Percentiles rank a stretch among this genome's conserved stretches.
Evolutionary conservation across 2,888 invertebrate genomes (phyloP).

Genomic region (Deilephila elpenor): DNA sequence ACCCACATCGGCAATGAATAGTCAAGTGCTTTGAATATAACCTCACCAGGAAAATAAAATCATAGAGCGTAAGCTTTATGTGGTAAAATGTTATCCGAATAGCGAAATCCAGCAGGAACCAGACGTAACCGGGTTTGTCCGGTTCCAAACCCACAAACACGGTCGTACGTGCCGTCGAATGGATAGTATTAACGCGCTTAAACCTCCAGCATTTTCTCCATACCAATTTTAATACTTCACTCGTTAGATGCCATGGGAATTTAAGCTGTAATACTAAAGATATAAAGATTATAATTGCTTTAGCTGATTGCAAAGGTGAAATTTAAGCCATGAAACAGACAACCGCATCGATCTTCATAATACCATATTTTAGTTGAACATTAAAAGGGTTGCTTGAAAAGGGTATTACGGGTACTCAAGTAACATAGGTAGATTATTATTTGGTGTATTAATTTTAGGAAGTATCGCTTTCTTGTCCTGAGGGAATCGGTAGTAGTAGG

Average conservation of each 20-base stretch:
- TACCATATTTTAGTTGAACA: not conserved
- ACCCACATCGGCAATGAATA: too few relatives aligned
- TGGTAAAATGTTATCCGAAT: not conserved
- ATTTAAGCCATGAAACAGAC: not conserved
- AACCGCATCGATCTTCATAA: not conserved
- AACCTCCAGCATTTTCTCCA: not conserved
- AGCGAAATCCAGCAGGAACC: not conserved
- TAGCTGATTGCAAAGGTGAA: not conserved
- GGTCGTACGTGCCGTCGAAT: conserved; percentile 9
- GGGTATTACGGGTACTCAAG: not conserved
- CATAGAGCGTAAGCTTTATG: too few relatives aligned
- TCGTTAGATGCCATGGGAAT: not conserved
- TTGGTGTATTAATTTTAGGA: not conserved
- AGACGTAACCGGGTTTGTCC: conserved; percentile 8
- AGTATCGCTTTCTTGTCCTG: not conserved
- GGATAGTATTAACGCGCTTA: not conserved
- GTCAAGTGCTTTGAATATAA: too few relatives aligned
- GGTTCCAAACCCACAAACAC: not conserved
- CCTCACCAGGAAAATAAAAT: too few relatives aligned
- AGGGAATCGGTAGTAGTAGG: not conserved
- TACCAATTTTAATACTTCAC: not conserved
- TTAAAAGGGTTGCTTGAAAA: conserved; percentile 8
- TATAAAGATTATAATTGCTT: not conserved
- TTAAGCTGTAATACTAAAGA: not conserved
- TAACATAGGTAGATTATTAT: not conserved